Conservation (phyloP, 2,888 invertebrate species). For the Bruchidius siliquastri region DNA sequence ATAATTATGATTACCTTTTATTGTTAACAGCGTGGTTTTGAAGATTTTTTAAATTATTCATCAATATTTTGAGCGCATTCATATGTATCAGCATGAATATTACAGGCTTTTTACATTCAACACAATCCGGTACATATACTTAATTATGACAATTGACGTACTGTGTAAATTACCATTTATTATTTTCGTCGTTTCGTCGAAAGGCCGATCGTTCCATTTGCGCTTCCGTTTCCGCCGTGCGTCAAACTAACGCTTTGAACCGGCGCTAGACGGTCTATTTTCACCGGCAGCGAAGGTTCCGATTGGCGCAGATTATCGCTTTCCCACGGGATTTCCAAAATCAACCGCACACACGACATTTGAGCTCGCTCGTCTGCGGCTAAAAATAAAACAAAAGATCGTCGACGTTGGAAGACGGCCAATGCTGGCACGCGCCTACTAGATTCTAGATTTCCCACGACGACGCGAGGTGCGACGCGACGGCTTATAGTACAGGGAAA, state of each 20-base stretch:
- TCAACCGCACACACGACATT: conserved; percentile 13
- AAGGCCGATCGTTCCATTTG: background rate
- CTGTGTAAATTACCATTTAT: background rate
- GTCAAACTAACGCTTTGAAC: background rate
- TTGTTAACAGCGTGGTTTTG: too few species aligned
- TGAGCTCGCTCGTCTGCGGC: conserved; percentile 24
- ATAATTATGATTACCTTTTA: too few species aligned
- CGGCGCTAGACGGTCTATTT: background rate
- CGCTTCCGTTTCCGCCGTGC: background rate
- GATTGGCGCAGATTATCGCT: background rate
- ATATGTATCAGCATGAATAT: too few species aligned
- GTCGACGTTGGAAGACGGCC: conserved; percentile 24
- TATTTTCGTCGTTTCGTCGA: background rate
- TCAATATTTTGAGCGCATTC: too few species aligned
- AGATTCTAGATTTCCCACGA: conserved; percentile 21
- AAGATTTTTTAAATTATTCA: too few species aligned
- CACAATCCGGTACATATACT: too few species aligned
- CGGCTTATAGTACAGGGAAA: conserved; percentile 13
- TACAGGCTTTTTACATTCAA: too few species aligned
- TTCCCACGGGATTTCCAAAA: background rate
- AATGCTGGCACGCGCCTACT: conserved; percentile 30
- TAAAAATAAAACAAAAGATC: conserved; percentile 31
- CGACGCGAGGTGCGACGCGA: background rate
- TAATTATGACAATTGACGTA: background rate
- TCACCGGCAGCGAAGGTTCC: background rate